phyloP scores from a whole-genome alignment of 2,113 vertebrate genomes.

The Poecile atricapillus region DNA sequence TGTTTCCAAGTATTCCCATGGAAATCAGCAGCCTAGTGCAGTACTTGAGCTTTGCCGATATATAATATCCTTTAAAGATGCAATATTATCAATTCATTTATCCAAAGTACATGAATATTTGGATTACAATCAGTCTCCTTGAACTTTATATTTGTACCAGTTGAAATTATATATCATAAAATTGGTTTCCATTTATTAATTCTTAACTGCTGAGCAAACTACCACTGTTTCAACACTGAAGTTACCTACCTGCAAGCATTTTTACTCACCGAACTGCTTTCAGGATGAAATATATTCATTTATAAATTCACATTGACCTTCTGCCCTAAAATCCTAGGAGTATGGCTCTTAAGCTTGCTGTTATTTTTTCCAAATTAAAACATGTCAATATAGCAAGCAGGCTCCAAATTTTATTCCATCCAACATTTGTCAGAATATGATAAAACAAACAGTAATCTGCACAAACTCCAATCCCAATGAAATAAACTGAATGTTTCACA shows the following conservation, averaged over 20 bases:
- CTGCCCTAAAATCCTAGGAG: background rate
- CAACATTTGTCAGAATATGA: background rate
- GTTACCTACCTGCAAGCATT: background rate
- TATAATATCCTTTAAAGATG: background rate
- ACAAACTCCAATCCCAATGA: background rate
- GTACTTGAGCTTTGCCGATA: background rate
- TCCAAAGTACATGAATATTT: background rate
- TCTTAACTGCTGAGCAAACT: background rate
- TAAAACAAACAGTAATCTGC: background rate
- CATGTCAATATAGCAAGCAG: background rate
- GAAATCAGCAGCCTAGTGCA: background rate
- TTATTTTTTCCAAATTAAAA: background rate
- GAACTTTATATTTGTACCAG: background rate
- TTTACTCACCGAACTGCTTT: background rate
- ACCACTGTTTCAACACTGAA: background rate
- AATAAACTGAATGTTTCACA: background rate
- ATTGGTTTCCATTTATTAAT: background rate
- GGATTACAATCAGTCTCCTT: background rate
- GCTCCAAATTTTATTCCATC: background rate
- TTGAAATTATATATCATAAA: conserved; percentile 13
- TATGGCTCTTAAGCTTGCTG: background rate
- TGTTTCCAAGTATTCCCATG: background rate
- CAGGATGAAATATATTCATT: background rate
- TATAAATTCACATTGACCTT: background rate
- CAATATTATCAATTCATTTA: background rate